These are phyloP conservation scores for Onchidella celtica DNA, from an alignment of 2,888 invertebrate species.

Conservation along the genomic window DNA sequence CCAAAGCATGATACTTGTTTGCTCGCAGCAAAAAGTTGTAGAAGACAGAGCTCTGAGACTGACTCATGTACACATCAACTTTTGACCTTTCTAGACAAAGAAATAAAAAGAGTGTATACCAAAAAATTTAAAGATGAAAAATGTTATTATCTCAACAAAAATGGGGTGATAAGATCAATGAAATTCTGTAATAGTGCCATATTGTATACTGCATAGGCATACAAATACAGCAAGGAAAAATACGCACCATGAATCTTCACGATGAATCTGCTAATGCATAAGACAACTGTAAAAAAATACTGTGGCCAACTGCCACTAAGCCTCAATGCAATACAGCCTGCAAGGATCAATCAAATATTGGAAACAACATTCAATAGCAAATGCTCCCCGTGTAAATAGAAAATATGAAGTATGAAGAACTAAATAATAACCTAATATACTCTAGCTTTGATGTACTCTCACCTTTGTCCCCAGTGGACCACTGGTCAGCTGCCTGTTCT, in stretches of 20 bases:
- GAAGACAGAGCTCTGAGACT: conserved; percentile 86
- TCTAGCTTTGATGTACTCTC: neutral
- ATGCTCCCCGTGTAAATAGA: neutral
- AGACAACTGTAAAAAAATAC: too few relatives aligned
- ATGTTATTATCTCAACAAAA: too few relatives aligned
- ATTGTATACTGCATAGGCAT: too few relatives aligned
- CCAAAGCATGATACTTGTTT: conserved; percentile 85
- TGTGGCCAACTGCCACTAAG: too few relatives aligned
- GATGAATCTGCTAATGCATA: too few relatives aligned
- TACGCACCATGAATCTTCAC: too few relatives aligned
- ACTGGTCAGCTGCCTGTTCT: conserved; percentile 46
- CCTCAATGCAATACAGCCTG: too few relatives aligned
- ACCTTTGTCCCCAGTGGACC: conserved; percentile 32
- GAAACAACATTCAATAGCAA: neutral
- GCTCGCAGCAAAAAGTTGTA: conserved; percentile 89
- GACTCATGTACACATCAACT: conserved; percentile 54
- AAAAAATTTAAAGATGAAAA: conserved; percentile 20
- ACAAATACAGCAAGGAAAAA: too few relatives aligned
- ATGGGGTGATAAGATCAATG: too few relatives aligned
- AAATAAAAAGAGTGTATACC: neutral
- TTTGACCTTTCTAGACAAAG: conserved; percentile 56
- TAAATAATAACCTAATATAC: neutral
- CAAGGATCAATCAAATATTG: too few relatives aligned
- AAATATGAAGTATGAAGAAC: too few relatives aligned
- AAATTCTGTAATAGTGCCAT: too few relatives aligned